Base-by-base conservation (phyloP, 2,113 vertebrate species). In the Suricata suricatta region DNA sequence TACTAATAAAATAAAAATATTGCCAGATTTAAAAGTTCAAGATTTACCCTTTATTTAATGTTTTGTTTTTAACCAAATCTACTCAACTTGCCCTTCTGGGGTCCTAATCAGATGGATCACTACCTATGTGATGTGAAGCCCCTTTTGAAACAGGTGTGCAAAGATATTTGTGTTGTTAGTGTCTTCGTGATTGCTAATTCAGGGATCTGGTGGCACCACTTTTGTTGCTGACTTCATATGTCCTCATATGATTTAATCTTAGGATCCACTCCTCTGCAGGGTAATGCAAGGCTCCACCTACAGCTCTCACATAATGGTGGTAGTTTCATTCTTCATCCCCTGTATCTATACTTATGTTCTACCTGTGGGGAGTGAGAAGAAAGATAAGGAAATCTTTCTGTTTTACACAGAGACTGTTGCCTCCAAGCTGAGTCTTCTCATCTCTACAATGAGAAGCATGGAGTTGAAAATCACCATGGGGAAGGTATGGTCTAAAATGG, bases 41-140 rank as follows among this genome's bases (percentile, higher is more conserved):
- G 7, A 14, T 47, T 76, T 74, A 74, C 71, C 21, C 5, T 41
- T 76, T 47, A 47, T 41, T 76, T 47, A 47, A 47, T 47, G 72
- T 76, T 44, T 47, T 16, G 15, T 16, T 76, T 47, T 76, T 76
- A 47, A 47, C 25, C 72, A 16, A 47, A 76, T 44, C 44, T 95
- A 1, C 68, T 97, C 44, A 41, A 1, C 0, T 38, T 96, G 15
- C 90, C 95, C 6, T 95, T 93, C 52, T 93, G 87, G 66, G 93
- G 90, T 16, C 63, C 97, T 15, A 94, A 84, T 68, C 50, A 41
- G n/a, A 80, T 95, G 29, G 44, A 92, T 31, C 95, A 93, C 35
- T 95, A n/a, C n/a, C n/a, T n/a, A n/a, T n/a, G n/a, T n/a, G n/a
- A 0, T 93, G 95, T n/a, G 35, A 95, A 96, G 33, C 90, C 93